Conservation (phyloP, 2,113 vertebrate species). For the Zapornia atra region DNA sequence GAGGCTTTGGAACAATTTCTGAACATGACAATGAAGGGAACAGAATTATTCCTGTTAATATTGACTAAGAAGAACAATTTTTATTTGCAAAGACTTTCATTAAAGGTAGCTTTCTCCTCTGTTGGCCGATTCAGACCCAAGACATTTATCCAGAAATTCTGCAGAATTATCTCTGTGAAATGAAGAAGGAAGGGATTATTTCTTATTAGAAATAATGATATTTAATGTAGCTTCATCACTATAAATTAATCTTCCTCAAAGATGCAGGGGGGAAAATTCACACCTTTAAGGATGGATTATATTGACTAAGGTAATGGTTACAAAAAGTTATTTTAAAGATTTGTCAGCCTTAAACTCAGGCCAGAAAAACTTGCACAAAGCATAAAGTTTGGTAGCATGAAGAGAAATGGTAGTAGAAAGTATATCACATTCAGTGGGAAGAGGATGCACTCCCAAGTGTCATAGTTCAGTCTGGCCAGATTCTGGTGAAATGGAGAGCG, state of each 20-base stretch:
- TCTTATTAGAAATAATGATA: background rate
- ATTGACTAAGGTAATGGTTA: background rate
- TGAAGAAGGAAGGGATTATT: background rate
- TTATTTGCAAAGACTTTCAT: background rate
- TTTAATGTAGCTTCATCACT: background rate
- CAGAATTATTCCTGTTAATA: background rate
- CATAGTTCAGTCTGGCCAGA: no score
- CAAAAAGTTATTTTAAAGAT: background rate
- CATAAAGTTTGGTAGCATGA: background rate
- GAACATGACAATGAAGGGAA: background rate
- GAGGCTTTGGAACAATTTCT: background rate
- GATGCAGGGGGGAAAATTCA: background rate
- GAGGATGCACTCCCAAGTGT: no score
- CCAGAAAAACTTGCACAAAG: background rate
- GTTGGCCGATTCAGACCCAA: background rate
- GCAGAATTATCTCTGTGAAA: background rate
- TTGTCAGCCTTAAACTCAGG: constrained; percentile 26
- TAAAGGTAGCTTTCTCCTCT: background rate
- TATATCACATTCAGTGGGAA: background rate
- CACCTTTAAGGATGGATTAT: background rate
- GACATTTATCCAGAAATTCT: background rate
- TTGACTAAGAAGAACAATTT: background rate
- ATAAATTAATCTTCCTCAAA: background rate
- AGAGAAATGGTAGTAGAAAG: background rate
- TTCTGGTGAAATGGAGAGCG: no score